Evolutionary conservation across 2,797 vertebrate genomes (phyloP).

Genomic region (Pelobates cultripes): DNA sequence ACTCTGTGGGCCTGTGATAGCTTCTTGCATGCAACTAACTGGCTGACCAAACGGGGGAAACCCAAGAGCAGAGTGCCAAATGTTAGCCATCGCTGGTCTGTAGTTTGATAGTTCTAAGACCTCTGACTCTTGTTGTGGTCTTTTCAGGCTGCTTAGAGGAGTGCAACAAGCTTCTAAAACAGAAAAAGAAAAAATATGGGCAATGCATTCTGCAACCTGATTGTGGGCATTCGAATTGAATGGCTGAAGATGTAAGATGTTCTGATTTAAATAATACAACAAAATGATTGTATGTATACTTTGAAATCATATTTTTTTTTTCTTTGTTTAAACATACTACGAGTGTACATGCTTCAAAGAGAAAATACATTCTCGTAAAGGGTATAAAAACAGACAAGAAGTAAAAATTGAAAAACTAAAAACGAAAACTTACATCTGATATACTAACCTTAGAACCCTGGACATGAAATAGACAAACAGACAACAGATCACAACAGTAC

Average conservation of each 20-base stretch:
- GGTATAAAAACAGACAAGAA: slow-evolving; percentile 20
- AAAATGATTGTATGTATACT: background rate
- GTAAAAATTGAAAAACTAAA: slow-evolving; percentile 55
- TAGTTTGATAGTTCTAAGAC: no score
- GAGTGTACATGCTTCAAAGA: slow-evolving; percentile 35
- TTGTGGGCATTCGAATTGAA: background rate
- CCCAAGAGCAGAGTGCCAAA: no score
- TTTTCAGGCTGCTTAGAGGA: no score
- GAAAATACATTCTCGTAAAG: slow-evolving; percentile 63
- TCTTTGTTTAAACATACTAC: background rate
- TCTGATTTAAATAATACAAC: background rate
- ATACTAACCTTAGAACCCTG: slow-evolving; percentile 99
- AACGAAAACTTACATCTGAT: slow-evolving; percentile 91
- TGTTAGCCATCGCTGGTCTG: no score
- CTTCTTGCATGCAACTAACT: no score
- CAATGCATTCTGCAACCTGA: no score
- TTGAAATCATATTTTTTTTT: background rate
- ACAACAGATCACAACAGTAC: slow-evolving; percentile 84
- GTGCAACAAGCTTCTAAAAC: no score
- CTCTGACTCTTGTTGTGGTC: no score
- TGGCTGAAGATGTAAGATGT: background rate
- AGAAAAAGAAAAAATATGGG: no score
- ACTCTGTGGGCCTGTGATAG: no score
- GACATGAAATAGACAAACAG: slow-evolving; percentile 92
- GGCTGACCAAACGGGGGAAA: no score